A percentile compares a stretch with the other conserved stretches of the same genome.
Evolutionary conservation across 1,140 invertebrate genomes (phyloP).

Genomic region (Diabrotica undecimpunctata): DNA sequence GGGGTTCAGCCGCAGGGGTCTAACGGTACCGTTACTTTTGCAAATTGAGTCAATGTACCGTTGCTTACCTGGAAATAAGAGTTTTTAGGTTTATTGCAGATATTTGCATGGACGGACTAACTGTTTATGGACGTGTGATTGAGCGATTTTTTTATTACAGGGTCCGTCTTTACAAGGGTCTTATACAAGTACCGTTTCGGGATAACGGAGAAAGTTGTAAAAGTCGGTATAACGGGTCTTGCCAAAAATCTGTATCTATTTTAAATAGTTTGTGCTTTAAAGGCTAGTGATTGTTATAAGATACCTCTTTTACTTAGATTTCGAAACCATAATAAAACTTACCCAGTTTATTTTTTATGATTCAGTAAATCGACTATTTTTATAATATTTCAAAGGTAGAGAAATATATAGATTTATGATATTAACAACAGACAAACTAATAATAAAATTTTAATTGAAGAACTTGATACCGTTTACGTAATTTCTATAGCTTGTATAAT

Average conservation of each 20-base stretch:
- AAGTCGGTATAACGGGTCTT: background rate
- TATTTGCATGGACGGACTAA: background rate
- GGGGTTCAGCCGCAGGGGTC: background rate
- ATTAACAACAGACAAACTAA: too few relatives aligned
- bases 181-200: background rate
- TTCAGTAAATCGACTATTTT: background rate
- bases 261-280: background rate
- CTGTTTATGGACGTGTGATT: background rate
- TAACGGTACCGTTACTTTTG: background rate
- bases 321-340: background rate
- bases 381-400: background rate
- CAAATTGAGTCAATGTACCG: background rate
- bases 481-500: too few relatives aligned
- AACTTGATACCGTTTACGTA: too few relatives aligned
- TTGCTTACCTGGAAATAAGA: background rate
- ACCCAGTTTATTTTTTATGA: background rate
- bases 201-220: background rate
- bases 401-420: background rate
- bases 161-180: background rate
- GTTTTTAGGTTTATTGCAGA: background rate
- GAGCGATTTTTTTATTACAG: background rate
- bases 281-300: background rate
- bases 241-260: background rate
- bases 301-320: background rate
- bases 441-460: too few relatives aligned